Base-by-base conservation (phyloP, 2,113 vertebrate genomes). In the Bothrops jararaca region DNA sequence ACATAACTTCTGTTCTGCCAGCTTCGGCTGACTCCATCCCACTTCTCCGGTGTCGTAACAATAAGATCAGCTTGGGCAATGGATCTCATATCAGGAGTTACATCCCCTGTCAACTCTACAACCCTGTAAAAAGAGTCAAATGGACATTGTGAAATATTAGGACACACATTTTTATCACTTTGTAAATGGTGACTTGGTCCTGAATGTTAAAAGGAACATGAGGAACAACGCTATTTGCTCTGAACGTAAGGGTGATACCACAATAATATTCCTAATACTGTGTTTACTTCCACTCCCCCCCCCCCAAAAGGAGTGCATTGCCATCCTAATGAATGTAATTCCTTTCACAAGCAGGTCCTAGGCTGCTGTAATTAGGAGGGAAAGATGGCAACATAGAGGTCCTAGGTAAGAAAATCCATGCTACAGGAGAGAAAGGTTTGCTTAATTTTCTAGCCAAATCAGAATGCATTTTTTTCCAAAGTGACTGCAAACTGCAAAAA, bases 1-100 rank as follows among this genome's bases (percentile, higher is more conserved):
- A 99, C 99, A 34, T 99, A 99, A 96, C 98, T 99, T 91, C 99
- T 98, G 95, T 99, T 99, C 95, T 99, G 99, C 99, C 99, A 99
- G 97, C 99, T 99, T 95, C 99, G 98, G 96, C 99, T 99, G 94
- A 99, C 97, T 80, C 99, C 99, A 90, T 99, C 99, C 99, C 99
- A 99, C 93, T 99, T 99, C 97, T 99, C 99, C 0, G 99, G 99
- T 0, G 99, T 99, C 92, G 99, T 99, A 95, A 99, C 99, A 4
- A 99, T 99, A 92, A 99, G 98, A 96, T 99, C 99, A 42, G 99
- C 99, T 95, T 99, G 97, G 0, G 98, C 98, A 93, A 99, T 99
- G 34, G 99, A 98, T 95, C 98, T 98, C 98, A 99, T 98, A 96
- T 99, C 99, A 56, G 99, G 99, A 94, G 99, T 99, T 95, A 99